Percentiles rank a stretch among this genome's conserved stretches.
phyloP scores from a whole-genome alignment of 2,888 invertebrate species.

The Pandemis cinnamomeana region DNA sequence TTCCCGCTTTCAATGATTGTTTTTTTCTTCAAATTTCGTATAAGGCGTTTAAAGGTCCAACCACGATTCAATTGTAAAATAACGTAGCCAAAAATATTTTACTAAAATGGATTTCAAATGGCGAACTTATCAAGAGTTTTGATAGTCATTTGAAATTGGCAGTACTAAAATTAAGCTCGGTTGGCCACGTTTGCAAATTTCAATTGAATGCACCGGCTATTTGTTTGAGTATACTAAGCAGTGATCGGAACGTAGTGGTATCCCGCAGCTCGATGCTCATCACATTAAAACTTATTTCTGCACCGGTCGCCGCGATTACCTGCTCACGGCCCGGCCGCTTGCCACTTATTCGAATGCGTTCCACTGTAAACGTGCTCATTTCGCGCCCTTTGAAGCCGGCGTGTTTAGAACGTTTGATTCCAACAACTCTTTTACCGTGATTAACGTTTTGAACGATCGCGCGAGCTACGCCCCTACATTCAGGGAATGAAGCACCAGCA shows the following conservation, averaged over 20 bases:
- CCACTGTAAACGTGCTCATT: constrained; percentile 76
- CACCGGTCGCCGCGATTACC: constrained; percentile 70
- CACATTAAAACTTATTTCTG: constrained; percentile 70
- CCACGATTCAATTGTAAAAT: too few relatives aligned
- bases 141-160: too few relatives aligned
- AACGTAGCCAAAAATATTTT: too few relatives aligned
- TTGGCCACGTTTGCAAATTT: constrained; percentile 25
- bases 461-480: constrained; percentile 65
- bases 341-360: constrained; percentile 69
- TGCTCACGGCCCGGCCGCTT: constrained; percentile 59
- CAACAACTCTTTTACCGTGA: constrained; percentile 67
- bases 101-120: too few relatives aligned
- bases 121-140: too few relatives aligned
- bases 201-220: constrained; percentile 22
- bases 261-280: constrained; percentile 53
- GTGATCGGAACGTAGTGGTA: constrained; percentile 36
- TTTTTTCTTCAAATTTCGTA: too few relatives aligned
- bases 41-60: too few relatives aligned
- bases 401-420: constrained; percentile 77
- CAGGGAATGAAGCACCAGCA: constrained; percentile 67
- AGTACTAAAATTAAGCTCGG: too few relatives aligned
- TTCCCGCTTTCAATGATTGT: too few relatives aligned
- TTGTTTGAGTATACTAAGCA: constrained; percentile 22
- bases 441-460: constrained; percentile 58
- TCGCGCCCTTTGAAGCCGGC: constrained; percentile 71